phyloP scores from a whole-genome alignment of 2,797 vertebrate species.

The Tapera naevia region DNA sequence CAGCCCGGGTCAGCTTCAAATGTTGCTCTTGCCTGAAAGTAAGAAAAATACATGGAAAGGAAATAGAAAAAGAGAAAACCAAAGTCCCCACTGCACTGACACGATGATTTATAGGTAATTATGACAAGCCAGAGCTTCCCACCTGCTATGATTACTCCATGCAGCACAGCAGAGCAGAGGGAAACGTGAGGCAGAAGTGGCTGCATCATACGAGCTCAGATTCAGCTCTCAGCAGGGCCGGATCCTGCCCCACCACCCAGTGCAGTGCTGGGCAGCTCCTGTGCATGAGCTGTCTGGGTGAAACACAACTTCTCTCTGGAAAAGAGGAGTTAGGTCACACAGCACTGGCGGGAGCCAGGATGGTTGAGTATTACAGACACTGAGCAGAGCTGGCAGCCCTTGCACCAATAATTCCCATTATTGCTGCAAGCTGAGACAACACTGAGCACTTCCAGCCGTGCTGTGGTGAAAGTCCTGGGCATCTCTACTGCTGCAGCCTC shows the following conservation, averaged over 20 bases:
- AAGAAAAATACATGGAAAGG: background rate
- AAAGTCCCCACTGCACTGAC: background rate
- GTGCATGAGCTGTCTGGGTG: too few relatives aligned
- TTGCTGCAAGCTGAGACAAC: background rate
- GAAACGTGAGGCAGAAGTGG: background rate
- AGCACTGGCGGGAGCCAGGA: background rate
- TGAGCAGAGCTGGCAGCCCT: background rate
- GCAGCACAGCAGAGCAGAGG: background rate
- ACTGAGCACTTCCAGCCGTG: accelerated
- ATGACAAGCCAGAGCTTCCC: background rate
- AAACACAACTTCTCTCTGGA: background rate
- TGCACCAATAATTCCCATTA: accelerated
- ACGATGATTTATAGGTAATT: background rate
- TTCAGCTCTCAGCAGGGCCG: background rate
- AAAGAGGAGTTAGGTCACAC: accelerated
- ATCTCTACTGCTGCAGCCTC: background rate
- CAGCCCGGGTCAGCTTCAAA: background rate
- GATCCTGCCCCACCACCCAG: background rate
- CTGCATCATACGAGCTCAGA: background rate
- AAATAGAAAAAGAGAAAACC: background rate
- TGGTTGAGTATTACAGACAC: too few relatives aligned
- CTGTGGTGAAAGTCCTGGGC: background rate
- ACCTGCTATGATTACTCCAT: background rate
- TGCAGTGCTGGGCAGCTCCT: background rate
- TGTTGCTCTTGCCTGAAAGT: background rate